Conservation (phyloP, 2,797 vertebrate genomes). For the Cercopithecus neglectus region DNA sequence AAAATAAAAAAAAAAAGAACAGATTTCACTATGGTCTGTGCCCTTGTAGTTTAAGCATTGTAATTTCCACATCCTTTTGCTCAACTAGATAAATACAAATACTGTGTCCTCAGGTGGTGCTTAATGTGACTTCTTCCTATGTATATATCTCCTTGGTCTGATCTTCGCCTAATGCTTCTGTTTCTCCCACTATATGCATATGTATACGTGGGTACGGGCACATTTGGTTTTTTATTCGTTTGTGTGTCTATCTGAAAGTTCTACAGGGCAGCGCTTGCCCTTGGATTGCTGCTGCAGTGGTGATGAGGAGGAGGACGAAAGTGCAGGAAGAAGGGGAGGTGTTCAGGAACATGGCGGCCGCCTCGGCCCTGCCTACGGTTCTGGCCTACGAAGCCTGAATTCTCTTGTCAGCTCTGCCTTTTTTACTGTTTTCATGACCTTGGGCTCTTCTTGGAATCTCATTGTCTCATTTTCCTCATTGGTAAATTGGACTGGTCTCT, state of each 20-base stretch:
- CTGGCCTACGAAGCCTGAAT: neutral
- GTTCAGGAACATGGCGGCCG: neutral
- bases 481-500: slow-evolving; percentile 63
- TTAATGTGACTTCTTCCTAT: neutral
- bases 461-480: slow-evolving; percentile 45
- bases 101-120: neutral
- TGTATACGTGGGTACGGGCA: neutral
- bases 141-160: neutral
- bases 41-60: neutral
- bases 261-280: neutral
- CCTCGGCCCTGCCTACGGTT: accelerated
- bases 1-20: neutral
- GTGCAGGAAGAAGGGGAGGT: neutral
- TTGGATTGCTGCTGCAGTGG: neutral
- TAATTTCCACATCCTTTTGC: neutral
- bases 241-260: neutral
- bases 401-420: neutral
- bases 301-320: too few species aligned
- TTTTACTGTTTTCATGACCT: slow-evolving; percentile 53
- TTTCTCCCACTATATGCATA: neutral
- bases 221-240: neutral
- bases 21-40: neutral
- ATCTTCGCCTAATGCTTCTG: neutral
- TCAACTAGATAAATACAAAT: neutral
- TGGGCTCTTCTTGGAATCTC: slow-evolving; percentile 49